Evolutionary conservation across 1,140 invertebrate genomes (phyloP).

Genomic region (Formica selysi): DNA sequence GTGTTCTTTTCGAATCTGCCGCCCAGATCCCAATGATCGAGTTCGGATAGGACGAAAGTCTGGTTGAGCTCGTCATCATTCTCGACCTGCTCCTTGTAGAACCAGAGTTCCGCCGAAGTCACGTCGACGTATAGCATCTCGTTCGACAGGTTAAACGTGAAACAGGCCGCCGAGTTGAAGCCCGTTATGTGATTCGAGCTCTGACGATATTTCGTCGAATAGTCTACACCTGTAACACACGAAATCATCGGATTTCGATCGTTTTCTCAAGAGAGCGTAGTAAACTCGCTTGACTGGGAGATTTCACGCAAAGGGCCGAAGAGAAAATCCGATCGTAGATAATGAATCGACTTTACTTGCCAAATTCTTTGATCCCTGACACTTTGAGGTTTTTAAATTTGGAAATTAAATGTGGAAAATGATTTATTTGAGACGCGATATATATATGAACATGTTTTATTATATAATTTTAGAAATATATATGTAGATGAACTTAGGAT

Average conservation of each 20-base stretch:
- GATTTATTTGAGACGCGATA: background rate
- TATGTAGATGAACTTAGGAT: background rate
- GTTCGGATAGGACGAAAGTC: constrained; percentile 92
- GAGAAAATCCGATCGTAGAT: background rate
- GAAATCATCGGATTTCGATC: background rate
- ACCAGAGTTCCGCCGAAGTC: constrained; percentile 92
- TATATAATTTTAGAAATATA: background rate
- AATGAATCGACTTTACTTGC: background rate
- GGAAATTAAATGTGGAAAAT: background rate
- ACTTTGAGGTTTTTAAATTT: background rate
- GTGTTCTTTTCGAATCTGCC: constrained; percentile 91
- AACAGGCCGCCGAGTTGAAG: constrained; percentile 89
- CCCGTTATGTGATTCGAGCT: constrained; percentile 82
- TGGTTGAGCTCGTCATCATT: constrained; percentile 88
- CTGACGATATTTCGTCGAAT: constrained; percentile 80
- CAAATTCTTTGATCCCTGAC: background rate
- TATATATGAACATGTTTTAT: background rate
- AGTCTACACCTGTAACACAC: constrained; percentile 70
- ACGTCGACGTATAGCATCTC: constrained; percentile 91
- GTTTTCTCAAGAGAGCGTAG: background rate
- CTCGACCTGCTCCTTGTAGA: constrained; percentile 90
- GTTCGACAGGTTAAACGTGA: constrained; percentile 89
- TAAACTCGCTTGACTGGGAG: background rate
- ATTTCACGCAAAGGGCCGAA: background rate
- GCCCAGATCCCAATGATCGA: constrained; percentile 91